Evolutionary conservation across 1,140 invertebrate genomes (phyloP), one percentile per base, ranked within the genome.

Genomic region (Dendroctonus ponderosae): DNA sequence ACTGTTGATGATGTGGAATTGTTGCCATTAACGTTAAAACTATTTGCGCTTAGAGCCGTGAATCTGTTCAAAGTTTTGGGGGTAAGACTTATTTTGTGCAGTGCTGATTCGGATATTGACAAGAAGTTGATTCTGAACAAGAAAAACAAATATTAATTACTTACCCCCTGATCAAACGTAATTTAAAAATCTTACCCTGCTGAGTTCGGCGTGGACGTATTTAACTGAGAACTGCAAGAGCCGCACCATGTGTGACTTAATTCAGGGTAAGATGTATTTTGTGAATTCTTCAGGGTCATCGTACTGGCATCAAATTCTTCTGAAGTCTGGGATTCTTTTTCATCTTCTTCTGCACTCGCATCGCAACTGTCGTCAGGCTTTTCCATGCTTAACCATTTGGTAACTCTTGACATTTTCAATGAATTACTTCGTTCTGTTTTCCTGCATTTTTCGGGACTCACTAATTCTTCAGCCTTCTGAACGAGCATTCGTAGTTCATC

Each of bases 281-380:
- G 84, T 3, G 83, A 85, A 67, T 79, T 73, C 74, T 84, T 80
- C 72, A 83, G 86, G 11, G 85, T 87, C 37, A 84, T 83, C 15
- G 88, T 82, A 68, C 86, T 89, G 67, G 85, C 85, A 67, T 86
- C 84, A 37, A 86, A 79, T 64, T 91, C 90, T 71, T 91, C 90
- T 0, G 90, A 91, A 3, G 86, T 86, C 66, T 89, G 83, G 0
- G 89, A 90, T 73, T 91, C 90, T 39, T 84, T 84, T 12, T 88
- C 91, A 39, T 92, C 94, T 65, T 92, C 92, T 81, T 95, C 93
- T 15, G 91, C 90, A 68, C 92, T 94, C 0, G 93, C 93, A 76
- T 96, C 93, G 78, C 93, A 95, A 76, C 75, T 77, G 57, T 78
- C 73, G 60, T 73, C 75, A 0, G 75, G 71, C 67, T 71, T 76